Evolutionary conservation across 2,797 vertebrate species (phyloP).

Genomic region (Alca torda): DNA sequence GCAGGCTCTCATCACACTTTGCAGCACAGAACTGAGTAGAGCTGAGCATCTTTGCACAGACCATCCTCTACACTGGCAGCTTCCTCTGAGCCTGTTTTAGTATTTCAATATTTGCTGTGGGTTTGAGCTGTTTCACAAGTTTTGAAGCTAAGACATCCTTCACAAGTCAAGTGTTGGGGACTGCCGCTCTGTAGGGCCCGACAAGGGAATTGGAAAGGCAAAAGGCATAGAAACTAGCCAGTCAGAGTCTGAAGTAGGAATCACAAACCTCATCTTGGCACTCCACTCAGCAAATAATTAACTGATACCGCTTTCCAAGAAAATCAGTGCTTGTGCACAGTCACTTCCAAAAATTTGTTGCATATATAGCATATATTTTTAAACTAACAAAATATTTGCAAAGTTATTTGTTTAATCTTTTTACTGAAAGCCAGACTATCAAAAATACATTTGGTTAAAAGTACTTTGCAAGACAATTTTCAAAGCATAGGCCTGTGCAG

Average conservation of each 20-base stretch:
- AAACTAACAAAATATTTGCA: not conserved
- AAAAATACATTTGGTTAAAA: conserved; percentile 33
- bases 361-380: not conserved
- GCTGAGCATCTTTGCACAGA: not conserved
- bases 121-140: not conserved
- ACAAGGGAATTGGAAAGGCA: not conserved
- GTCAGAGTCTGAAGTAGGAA: not conserved
- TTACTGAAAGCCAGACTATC: not conserved
- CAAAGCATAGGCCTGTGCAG: not conserved
- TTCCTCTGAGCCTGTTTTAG: not conserved
- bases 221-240: not conserved
- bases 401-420: not conserved
- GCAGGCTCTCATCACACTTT: not conserved
- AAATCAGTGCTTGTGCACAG: not conserved
- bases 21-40: not conserved
- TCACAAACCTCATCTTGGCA: not conserved
- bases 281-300: not conserved
- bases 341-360: not conserved
- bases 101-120: not conserved
- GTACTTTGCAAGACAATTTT: not conserved
- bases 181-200: not conserved
- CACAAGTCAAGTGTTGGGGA: not conserved
- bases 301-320: not conserved
- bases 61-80: not conserved
- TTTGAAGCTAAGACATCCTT: not conserved